Percentiles rank a stretch among this genome's conserved stretches.
These are phyloP conservation scores for Sialia sialis DNA, from an alignment of 2,113 vertebrate species.

Conservation along the genomic window DNA sequence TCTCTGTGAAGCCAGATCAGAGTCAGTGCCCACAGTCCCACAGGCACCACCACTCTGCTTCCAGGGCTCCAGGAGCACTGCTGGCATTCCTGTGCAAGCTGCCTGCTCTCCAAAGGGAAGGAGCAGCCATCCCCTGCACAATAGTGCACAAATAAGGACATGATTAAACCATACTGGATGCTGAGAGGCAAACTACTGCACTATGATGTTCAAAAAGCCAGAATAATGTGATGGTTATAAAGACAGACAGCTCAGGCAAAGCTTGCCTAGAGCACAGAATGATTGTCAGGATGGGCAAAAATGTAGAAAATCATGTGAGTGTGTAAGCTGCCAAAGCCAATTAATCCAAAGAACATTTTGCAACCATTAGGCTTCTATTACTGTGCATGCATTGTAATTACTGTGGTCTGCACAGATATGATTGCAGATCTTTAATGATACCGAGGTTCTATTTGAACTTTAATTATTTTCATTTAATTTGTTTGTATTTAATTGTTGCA, in stretches of 20 bases:
- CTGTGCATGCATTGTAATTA: conserved; percentile 28
- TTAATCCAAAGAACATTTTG: conserved; percentile 66
- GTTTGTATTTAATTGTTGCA: not conserved
- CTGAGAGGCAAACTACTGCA: conserved; percentile 62
- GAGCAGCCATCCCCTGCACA: not conserved
- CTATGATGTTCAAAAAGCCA: conserved; percentile 62
- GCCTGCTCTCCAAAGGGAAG: not conserved
- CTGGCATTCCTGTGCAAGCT: not conserved
- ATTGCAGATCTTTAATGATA: conserved; percentile 1
- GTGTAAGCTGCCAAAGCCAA: conserved; percentile 67
- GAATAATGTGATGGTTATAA: conserved; percentile 70
- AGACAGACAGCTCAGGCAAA: conserved; percentile 65
- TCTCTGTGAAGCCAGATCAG: not conserved
- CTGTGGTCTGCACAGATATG: not conserved
- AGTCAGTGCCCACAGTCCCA: not conserved
- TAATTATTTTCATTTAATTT: conserved; percentile 34
- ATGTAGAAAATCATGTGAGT: conserved; percentile 69
- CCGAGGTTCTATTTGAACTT: not conserved
- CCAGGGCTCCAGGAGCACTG: accelerated
- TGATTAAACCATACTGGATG: conserved; percentile 55
- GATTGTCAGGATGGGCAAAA: conserved; percentile 70
- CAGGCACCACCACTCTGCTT: not conserved
- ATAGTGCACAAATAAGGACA: conserved; percentile 31
- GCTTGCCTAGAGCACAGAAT: conserved; percentile 57
- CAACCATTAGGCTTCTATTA: conserved; percentile 63